These are phyloP conservation scores for Scortum barcoo DNA, from an alignment of 2,113 vertebrate genomes.

Conservation along the genomic window DNA sequence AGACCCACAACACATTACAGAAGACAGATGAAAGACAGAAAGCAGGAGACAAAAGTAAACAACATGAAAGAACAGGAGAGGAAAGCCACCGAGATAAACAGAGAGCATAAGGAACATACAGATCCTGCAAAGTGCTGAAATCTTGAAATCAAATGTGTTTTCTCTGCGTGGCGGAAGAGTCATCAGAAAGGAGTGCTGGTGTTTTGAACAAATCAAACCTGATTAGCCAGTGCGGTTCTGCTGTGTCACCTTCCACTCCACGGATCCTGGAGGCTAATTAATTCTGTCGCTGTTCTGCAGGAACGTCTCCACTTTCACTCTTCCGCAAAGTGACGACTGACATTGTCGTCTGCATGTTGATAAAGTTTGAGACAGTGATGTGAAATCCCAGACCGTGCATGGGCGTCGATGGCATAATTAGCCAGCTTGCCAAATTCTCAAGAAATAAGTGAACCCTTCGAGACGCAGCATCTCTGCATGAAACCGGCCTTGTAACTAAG, in stretches of 20 bases:
- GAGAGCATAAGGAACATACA: not conserved
- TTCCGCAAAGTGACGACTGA: slow-evolving; percentile 52
- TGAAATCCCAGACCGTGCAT: slow-evolving; percentile 24
- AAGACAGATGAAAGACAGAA: not conserved
- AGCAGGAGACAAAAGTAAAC: not conserved
- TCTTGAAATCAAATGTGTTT: slow-evolving; percentile 22
- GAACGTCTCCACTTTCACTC: slow-evolving; percentile 51
- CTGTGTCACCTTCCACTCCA: slow-evolving; percentile 63
- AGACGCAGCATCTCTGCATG: slow-evolving; percentile 29
- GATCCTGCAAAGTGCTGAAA: slow-evolving; percentile 4
- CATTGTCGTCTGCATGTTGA: slow-evolving; percentile 54
- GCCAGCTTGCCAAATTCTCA: slow-evolving; percentile 28
- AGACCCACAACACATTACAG: slow-evolving; percentile 1
- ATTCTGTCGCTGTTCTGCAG: slow-evolving; percentile 56
- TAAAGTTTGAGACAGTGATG: slow-evolving; percentile 46
- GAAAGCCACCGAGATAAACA: slow-evolving; percentile 14
- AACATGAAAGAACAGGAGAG: slow-evolving; percentile 10
- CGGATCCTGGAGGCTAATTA: slow-evolving; percentile 64
- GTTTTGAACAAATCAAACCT: slow-evolving; percentile 67
- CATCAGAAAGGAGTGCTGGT: slow-evolving; percentile 33
- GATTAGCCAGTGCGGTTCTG: slow-evolving; percentile 64
- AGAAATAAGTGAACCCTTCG: slow-evolving; percentile 23
- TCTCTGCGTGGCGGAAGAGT: slow-evolving; percentile 30
- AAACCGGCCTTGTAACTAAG: slow-evolving; percentile 22
- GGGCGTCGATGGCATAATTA: slow-evolving; percentile 43